Percentiles rank a stretch among this genome's conserved stretches.
Evolutionary conservation across 2,113 vertebrate species (phyloP).

Genomic region (Acrocephalus kingi): DNA sequence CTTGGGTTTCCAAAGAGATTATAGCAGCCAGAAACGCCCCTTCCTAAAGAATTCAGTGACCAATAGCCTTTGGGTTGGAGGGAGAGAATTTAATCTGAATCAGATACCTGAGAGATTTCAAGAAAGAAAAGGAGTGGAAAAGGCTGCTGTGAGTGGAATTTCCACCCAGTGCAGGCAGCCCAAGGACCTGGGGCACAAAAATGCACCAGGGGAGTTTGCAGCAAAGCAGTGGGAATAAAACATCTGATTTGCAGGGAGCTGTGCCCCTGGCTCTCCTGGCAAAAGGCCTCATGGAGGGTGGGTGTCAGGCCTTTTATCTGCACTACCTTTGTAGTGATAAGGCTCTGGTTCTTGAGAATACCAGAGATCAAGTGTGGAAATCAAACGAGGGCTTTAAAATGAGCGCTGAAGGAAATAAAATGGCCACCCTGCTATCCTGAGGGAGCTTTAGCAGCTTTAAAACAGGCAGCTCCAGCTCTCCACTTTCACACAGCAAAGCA

Average conservation of each 20-base stretch:
- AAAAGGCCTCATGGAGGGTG: neutral
- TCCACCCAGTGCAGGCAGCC: neutral
- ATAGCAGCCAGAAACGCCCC: neutral
- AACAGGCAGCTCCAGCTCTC: neutral
- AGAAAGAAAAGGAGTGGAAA: neutral
- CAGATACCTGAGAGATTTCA: neutral
- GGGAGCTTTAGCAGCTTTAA: neutral
- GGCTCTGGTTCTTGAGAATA: neutral
- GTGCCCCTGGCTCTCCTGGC: neutral
- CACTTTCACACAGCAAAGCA: neutral
- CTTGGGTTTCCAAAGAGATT: neutral
- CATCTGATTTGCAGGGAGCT: neutral
- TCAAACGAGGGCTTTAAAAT: neutral
- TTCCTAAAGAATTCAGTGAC: neutral
- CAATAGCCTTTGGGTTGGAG: neutral
- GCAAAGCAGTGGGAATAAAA: neutral
- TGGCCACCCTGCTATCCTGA: neutral
- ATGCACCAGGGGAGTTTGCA: neutral
- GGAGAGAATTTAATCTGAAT: neutral
- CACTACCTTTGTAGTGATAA: neutral
- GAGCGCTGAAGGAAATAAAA: neutral
- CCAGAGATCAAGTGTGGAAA: neutral
- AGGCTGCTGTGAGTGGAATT: neutral
- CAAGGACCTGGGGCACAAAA: neutral
- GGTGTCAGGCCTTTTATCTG: neutral